These are phyloP conservation scores for Pangasius sanitwongsei DNA, from an alignment of 2,797 vertebrate genomes.

Conservation along the genomic window DNA sequence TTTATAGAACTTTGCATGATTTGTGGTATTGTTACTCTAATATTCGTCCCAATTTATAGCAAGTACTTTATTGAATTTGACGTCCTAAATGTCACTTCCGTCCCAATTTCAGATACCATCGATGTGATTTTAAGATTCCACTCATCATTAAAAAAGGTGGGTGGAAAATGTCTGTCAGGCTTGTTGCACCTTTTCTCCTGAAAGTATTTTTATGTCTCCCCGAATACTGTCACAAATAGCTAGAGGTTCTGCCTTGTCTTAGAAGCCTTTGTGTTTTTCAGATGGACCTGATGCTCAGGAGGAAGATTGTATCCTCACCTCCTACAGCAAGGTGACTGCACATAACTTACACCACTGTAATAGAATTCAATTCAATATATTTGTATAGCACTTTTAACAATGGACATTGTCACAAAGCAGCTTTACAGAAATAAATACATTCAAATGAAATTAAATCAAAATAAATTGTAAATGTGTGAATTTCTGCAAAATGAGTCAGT, in stretches of 20 bases:
- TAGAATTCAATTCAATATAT: background rate
- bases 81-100: background rate
- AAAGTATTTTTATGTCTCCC: too few relatives aligned
- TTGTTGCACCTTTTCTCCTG: background rate
- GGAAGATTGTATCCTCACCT: slow-evolving; percentile 86
- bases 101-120: slow-evolving; percentile 86
- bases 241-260: background rate
- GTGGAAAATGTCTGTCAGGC: slow-evolving; percentile 37
- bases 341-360: background rate
- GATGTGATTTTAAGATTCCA: slow-evolving; percentile 98
- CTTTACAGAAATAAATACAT: too few relatives aligned
- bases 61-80: background rate
- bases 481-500: background rate
- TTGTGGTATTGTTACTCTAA: background rate
- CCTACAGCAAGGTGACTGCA: slow-evolving; percentile 91
- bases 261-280: slow-evolving; percentile 53
- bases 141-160: slow-evolving; percentile 92
- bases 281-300: slow-evolving; percentile 83
- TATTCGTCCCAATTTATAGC: background rate
- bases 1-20: background rate
- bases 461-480: too few relatives aligned
- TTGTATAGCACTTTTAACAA: too few relatives aligned
- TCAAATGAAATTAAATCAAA: too few relatives aligned
- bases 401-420: too few relatives aligned
- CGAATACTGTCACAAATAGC: background rate